Evolutionary conservation across 2,888 invertebrate species (phyloP).

Genomic region (Papilio elwesi): DNA sequence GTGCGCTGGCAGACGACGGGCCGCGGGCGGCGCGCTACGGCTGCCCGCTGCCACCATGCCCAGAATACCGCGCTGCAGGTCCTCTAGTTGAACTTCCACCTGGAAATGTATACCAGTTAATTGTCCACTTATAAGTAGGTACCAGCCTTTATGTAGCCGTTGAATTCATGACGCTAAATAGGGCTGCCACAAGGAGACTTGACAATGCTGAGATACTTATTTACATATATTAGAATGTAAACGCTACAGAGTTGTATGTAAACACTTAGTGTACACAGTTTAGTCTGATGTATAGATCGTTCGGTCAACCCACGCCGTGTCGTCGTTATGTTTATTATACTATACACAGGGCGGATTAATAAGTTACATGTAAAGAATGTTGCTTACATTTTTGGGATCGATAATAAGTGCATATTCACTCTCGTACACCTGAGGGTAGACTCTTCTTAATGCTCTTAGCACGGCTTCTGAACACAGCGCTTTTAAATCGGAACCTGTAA

Average conservation of each 20-base stretch:
- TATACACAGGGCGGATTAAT: too few relatives aligned
- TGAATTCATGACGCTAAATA: too few relatives aligned
- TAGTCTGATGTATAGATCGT: too few relatives aligned
- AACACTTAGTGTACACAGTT: too few relatives aligned
- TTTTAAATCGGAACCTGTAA: constrained; percentile 93
- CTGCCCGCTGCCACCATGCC: constrained; percentile 73
- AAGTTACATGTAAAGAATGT: constrained; percentile 6
- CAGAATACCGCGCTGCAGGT: constrained; percentile 68
- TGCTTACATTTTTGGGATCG: constrained; percentile 87
- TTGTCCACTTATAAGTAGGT: too few relatives aligned
- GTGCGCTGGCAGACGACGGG: constrained; percentile 60
- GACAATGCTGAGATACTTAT: too few relatives aligned
- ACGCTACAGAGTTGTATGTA: too few relatives aligned
- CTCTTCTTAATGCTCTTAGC: constrained; percentile 88
- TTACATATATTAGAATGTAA: too few relatives aligned
- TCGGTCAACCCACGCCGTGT: too few relatives aligned
- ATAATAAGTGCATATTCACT: constrained; percentile 90
- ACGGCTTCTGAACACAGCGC: constrained; percentile 94
- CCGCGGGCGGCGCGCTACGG: constrained; percentile 63
- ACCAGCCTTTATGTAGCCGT: too few relatives aligned
- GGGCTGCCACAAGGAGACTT: too few relatives aligned
- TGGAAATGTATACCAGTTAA: constrained; percentile 42
- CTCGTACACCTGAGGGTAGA: constrained; percentile 94
- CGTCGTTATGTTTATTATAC: too few relatives aligned
- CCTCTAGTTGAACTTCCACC: constrained; percentile 71